phyloP scores from a whole-genome alignment of 1,140 invertebrate species.

The Brachionus calyciflorus region DNA sequence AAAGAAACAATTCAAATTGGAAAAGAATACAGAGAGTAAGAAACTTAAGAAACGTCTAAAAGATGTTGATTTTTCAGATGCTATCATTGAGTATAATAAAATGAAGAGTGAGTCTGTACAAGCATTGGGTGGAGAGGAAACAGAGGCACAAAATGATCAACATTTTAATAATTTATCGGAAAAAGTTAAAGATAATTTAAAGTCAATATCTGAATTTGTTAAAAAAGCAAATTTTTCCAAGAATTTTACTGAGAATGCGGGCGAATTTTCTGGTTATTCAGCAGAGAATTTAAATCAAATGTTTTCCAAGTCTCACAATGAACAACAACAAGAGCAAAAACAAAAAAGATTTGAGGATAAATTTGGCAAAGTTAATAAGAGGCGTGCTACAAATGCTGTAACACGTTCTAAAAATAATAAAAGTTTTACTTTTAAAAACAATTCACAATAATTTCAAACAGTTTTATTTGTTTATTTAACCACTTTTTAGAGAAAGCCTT shows the following conservation, averaged over 20 bases:
- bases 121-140: not conserved
- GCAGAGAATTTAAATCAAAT: not conserved
- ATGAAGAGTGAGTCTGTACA: not conserved
- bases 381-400: not conserved
- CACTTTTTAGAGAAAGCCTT: not conserved
- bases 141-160: not conserved
- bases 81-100: conserved; percentile 33
- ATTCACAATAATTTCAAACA: not conserved
- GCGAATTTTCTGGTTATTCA: not conserved
- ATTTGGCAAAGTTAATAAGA: conserved; percentile 2
- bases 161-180: conserved; percentile 11
- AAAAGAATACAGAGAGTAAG: not conserved
- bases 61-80: conserved; percentile 29
- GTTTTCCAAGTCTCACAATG: conserved; percentile 14
- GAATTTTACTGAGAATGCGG: not conserved
- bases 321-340: not conserved
- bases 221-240: conserved; percentile 33
- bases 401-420: conserved; percentile 27
- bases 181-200: conserved; percentile 31
- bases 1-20: conserved; percentile 29
- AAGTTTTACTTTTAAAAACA: conserved; percentile 26
- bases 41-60: conserved; percentile 11
- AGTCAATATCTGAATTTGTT: conserved; percentile 13
- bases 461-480: not conserved
- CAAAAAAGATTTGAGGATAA: conserved; percentile 8